Percentiles rank a stretch among this genome's conserved stretches.
These are phyloP conservation scores for Oncorhynchus tshawytscha DNA, from an alignment of 2,113 vertebrate genomes.

Conservation along the genomic window DNA sequence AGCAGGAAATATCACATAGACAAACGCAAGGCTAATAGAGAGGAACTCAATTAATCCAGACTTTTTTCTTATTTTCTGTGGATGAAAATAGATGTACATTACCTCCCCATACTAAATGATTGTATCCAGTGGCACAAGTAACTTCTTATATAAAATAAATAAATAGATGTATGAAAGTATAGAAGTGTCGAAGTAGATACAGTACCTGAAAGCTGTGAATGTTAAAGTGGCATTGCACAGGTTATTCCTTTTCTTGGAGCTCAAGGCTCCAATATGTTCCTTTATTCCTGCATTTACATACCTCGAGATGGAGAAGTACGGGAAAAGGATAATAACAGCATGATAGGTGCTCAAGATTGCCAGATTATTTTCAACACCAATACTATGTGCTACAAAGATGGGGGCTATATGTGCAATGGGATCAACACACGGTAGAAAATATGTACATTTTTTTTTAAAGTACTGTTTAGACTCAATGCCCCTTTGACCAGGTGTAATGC, in stretches of 20 bases:
- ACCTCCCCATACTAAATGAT: no score
- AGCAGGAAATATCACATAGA: conserved; percentile 68
- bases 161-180: conserved; percentile 25
- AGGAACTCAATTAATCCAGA: conserved; percentile 55
- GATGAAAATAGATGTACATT: neutral
- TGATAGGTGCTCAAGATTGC: conserved; percentile 47
- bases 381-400: conserved; percentile 17
- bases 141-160: neutral
- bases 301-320: conserved; percentile 18
- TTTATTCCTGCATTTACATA: conserved; percentile 24
- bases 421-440: neutral
- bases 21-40: conserved; percentile 53
- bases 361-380: conserved; percentile 37
- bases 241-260: conserved; percentile 34
- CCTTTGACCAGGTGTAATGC: neutral
- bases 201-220: conserved; percentile 37
- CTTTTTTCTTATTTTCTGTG: neutral
- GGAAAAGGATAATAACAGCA: conserved; percentile 11
- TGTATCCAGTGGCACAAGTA: no score
- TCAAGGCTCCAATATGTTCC: conserved; percentile 30
- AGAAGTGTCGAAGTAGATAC: neutral
- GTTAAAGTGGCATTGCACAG: conserved; percentile 22
- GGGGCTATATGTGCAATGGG: neutral
- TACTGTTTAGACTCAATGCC: neutral
- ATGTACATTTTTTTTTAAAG: no score